A percentile compares a stretch with the other conserved stretches of the same genome.
Conservation (phyloP, 2,888 invertebrate species). For the Criorhina ranunculi region DNA sequence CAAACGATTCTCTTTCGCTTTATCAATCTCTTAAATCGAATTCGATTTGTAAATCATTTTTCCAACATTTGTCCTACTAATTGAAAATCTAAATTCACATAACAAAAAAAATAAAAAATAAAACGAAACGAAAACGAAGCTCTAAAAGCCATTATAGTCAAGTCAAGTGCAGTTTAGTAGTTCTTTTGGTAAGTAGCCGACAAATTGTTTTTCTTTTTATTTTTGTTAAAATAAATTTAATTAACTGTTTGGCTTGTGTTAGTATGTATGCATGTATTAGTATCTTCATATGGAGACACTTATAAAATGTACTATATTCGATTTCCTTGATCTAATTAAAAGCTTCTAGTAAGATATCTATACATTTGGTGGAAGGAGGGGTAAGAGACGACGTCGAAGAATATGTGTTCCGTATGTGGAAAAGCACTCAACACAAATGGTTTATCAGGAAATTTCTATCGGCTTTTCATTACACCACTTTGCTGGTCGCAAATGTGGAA, state of each 20-base stretch:
- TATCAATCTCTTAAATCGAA: conserved; percentile 70
- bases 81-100: conserved; percentile 70
- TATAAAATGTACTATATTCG: conserved; percentile 39
- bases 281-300: background rate
- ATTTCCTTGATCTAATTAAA: conserved; percentile 67
- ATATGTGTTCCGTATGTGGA: conserved; percentile 21
- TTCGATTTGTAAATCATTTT: conserved; percentile 68
- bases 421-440: conserved; percentile 56
- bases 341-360: conserved; percentile 33
- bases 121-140: background rate
- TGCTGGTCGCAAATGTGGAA: conserved; percentile 12
- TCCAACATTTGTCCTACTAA: conserved; percentile 67
- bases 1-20: conserved; percentile 34
- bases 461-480: conserved; percentile 46
- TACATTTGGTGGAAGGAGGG: conserved; percentile 1
- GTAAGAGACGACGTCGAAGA: background rate
- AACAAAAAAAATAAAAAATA: background rate
- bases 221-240: conserved; percentile 36
- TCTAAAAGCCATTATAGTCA: conserved; percentile 19
- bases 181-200: conserved; percentile 49
- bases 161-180: conserved; percentile 31
- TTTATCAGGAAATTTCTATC: conserved; percentile 58
- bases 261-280: background rate
- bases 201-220: background rate
- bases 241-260: conserved; percentile 23